A percentile compares a stretch with the other conserved stretches of the same genome.
Conservation (phyloP, 2,113 vertebrate species). For the Malurus alboscapulatus region DNA sequence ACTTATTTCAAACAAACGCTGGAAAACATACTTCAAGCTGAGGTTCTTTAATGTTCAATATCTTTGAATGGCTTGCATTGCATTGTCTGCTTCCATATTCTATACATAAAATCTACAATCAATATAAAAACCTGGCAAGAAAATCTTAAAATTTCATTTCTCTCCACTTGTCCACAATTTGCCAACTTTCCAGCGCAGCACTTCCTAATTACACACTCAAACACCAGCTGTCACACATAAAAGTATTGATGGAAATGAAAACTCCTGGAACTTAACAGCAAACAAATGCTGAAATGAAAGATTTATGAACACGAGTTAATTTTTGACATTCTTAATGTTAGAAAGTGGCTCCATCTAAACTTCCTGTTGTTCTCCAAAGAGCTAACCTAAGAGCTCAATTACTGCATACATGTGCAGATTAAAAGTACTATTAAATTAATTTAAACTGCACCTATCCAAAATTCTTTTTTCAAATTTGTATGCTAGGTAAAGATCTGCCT, state of each 20-base stretch:
- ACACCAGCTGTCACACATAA: neutral
- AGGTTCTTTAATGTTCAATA: neutral
- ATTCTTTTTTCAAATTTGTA: neutral
- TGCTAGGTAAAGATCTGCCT: neutral
- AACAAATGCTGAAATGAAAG: constrained; percentile 18
- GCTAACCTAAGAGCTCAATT: neutral
- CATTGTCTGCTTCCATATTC: neutral
- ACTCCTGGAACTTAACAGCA: constrained; percentile 19
- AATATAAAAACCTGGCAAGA: neutral
- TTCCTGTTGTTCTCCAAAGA: neutral
- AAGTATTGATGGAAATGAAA: neutral
- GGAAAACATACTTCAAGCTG: neutral
- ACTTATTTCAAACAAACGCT: neutral
- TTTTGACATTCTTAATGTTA: neutral
- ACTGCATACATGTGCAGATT: neutral
- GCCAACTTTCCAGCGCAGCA: neutral
- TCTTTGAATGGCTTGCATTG: neutral
- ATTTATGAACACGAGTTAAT: neutral
- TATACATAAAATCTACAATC: neutral
- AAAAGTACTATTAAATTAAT: neutral
- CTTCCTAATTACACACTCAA: neutral
- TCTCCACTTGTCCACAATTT: neutral
- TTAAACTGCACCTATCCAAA: neutral
- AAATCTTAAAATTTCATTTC: neutral
- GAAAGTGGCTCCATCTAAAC: neutral